Evolutionary conservation across 2,888 invertebrate species (phyloP), one percentile per base, ranked within the genome.

Genomic region (Drosophila vallismaia): DNA sequence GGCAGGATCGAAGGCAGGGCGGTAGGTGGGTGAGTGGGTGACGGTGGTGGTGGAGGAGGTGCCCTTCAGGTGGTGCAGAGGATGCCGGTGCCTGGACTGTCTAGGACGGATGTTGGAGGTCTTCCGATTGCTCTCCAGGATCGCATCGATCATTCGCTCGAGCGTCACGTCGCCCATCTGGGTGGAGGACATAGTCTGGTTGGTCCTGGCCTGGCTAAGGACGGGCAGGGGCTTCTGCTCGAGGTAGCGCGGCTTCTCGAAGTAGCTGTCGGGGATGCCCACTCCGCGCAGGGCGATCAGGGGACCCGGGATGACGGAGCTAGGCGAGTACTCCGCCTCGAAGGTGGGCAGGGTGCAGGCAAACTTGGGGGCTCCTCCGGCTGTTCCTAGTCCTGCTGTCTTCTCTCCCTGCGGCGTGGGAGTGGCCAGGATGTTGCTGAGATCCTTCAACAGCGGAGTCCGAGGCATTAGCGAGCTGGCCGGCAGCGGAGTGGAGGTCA

Each of bases 141-240:
- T 92, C 31, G 92, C 92, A 66, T 92, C 92, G 62, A 92, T 92
- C 92, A 92, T 92, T 48, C 89, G 89, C 53, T 91, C 91, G 59
- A 92, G 70, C 1, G 92, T 91, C 9, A 86, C 87, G 70, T 92
- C 92, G 10, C 91, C 91, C 90, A 92, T 91, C 66, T 86, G 87
- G 1, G 88, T 89, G 12, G 92, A 92, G 53, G 89, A 91, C 3
- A 90, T 76, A 9, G 77, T 71, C 38, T 77, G 79, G 7, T 76
- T 81, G 10, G 28, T 24, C 8, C 10, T 0, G 14, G 19, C 8
- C 8, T 49, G 44, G 9, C 8, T 36, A 4, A 42, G 26, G 36
- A 36, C 42, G 3, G 63, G 36, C 1, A 33, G 40, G 12, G 40
- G 9, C 54, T 75, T 71, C 38, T 74, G 75, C 38, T 86, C 66